Percentiles rank a stretch among this genome's conserved stretches.
phyloP scores from a whole-genome alignment of 2,113 vertebrate genomes.

The Cricetomys ansorgei region DNA sequence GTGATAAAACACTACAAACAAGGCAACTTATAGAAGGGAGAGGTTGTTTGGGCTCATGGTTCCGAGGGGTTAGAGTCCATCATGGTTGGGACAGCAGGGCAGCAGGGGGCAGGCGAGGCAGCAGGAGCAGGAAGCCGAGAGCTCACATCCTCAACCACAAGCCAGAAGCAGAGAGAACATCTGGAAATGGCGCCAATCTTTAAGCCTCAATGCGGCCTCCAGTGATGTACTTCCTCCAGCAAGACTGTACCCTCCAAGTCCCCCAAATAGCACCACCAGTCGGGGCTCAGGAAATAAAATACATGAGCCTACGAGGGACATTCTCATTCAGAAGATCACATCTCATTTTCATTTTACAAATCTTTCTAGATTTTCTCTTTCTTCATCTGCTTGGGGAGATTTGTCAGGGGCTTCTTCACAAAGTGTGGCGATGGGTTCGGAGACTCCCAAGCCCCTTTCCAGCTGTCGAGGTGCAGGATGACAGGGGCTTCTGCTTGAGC shows the following conservation, averaged over 20 bases:
- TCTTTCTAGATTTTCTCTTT: not conserved
- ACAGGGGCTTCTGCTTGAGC: not conserved
- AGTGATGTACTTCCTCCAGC: not conserved
- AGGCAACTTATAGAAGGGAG: not conserved
- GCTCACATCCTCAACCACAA: not conserved
- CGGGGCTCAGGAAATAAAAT: not conserved
- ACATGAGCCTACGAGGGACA: not conserved
- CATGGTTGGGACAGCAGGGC: not conserved
- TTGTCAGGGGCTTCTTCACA: not conserved
- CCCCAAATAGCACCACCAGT: not conserved
- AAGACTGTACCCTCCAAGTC: not conserved
- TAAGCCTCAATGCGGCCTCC: not conserved
- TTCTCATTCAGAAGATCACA: not conserved
- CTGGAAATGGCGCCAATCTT: not conserved
- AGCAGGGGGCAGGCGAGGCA: not conserved
- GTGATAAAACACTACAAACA: not conserved
- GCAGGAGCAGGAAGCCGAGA: not conserved
- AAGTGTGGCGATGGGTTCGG: not conserved
- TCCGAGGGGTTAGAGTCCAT: not conserved
- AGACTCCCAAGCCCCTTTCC: not conserved
- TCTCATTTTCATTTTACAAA: not conserved
- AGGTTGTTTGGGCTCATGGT: not conserved
- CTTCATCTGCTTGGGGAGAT: not conserved
- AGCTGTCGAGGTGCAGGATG: not conserved
- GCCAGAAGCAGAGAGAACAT: not conserved